Base-by-base conservation (phyloP, 2,888 invertebrate species). In the Idaea dimidiata region DNA sequence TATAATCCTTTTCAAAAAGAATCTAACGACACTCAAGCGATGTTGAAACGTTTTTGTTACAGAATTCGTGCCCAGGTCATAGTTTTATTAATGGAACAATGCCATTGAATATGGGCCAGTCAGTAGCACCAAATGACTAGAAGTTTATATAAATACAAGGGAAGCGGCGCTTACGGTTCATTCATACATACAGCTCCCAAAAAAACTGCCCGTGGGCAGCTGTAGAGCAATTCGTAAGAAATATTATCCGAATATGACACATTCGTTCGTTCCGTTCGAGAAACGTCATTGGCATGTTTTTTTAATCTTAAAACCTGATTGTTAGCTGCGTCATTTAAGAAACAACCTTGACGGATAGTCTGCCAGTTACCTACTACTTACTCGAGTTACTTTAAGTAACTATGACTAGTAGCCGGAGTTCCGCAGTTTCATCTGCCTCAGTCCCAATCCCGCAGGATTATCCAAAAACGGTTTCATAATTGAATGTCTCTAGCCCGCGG, bases 151-250 rank as follows among this genome's bases (percentile, higher is more conserved):
- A 57, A 54, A 63, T 16, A 33, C 57, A 57, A 54, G 57, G 59
- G 55, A 66, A 70, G 5, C 66, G 61, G 59, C 61, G 43, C 56
- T 68, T 59, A 64, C 61, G 65, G 63, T 66, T 67, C 74, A 78
- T 78, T 74, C 73, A 74, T 68, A 65, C 65, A 59, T 53, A n/a
- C n/a, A n/a, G 62, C 55, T 61, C 59, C 43, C 55, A 17, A 65
- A 66, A 67, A 68, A 68, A 70, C 66, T 60, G 31, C 24, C 66
- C 69, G 70, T 70, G 64, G 71, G 71, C 68, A 69, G 71, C 54
- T 60, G 72, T 68, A 58, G 64, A 66, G 59, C 63, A 62, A 66
- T 62, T 65, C 62, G 66, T 63, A 66, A 67, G 59, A 72, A 71
- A 66, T 54, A 57, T 58, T 62, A 59, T 59, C 55, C 54, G 59